Base-by-base conservation (phyloP, 2,797 vertebrate species). In the Phaenicophaeus curvirostris region DNA sequence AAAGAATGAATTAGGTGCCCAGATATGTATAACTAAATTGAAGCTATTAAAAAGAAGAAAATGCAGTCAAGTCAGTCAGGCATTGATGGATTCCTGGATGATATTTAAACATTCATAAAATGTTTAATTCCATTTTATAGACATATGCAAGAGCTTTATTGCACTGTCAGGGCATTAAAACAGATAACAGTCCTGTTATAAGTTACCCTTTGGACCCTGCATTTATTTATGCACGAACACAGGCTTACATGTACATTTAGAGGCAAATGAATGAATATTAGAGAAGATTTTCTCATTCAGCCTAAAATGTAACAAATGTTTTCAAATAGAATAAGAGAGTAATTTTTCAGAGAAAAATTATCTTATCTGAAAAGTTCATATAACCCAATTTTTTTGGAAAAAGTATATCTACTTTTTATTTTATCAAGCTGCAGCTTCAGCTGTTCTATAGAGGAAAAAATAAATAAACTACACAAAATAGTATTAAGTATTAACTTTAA, bases 31-130 rank as follows among this genome's bases (percentile, higher is more conserved):
- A 89, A 85, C 61, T 86, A 92, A 92, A 95, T 71, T 62, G 72
- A 86, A 79, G n/a, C 8, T 54, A 65, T 42, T 9, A 35, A 67
- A 85, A 78, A 79, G 23, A 31, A 10, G n/a, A 31, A 35, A 31
- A 39, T 53, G 20, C 2, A 11, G 42, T 89, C 59, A 89, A 84
- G n/a, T 57, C 93, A 85, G 55, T 92, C 82, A 86, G 79, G 57
- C 0, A 0, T 37, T 93, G 83, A 91, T 91, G 69, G 69, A 96
- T 93, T 97, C 39, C 57, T 89, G 57, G 50, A 73, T 88, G 65
- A 75, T 91, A 94, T 92, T 94, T 95, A 91, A 96, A 85, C 62
- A 87, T 83, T 67, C 72, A 83, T 78, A 80, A 92, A 87, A 91
- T 75, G 54, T 72, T 92, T 94, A 87, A 79, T 89, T 82, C 33